Conservation (phyloP, 2,888 invertebrate genomes). For the Mythimna lalbum region DNA sequence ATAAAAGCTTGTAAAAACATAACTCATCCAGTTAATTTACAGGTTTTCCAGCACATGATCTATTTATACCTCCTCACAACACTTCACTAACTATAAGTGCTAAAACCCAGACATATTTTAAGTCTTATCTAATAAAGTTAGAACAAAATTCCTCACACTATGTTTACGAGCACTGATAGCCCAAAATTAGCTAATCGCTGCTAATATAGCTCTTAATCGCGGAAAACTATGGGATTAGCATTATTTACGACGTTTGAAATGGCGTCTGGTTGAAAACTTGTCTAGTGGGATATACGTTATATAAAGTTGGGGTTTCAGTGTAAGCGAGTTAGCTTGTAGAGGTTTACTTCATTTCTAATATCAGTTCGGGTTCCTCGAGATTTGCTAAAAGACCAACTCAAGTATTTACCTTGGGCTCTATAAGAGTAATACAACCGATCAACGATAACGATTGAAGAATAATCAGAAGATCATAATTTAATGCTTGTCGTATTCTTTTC, state of each 20-base stretch:
- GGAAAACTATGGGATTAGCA: conserved; percentile 57
- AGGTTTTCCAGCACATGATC: background rate
- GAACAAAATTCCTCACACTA: conserved; percentile 22
- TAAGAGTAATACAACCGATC: too few species aligned
- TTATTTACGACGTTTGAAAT: conserved; percentile 55
- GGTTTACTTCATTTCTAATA: too few species aligned
- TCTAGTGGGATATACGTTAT: conserved; percentile 17
- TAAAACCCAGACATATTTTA: conserved; percentile 30
- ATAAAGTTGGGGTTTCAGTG: background rate
- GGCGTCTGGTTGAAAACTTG: conserved; percentile 32
- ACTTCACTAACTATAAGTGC: conserved; percentile 18
- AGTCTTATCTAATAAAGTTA: conserved; percentile 34
- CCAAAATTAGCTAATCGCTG: conserved; percentile 53
- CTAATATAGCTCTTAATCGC: conserved; percentile 57
- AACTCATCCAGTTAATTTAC: background rate
- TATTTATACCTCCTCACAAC: background rate
- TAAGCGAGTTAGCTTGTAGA: background rate
- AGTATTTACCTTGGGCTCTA: too few species aligned
- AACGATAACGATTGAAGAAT: too few species aligned
- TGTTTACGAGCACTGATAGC: conserved; percentile 37
- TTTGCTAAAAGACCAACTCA: too few species aligned
- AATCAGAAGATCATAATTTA: too few species aligned
- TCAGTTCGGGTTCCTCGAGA: too few species aligned
- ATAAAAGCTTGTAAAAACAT: too few species aligned
- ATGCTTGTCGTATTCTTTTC: too few species aligned